Evolutionary conservation across 2,888 invertebrate species (phyloP), one percentile per base, ranked within the genome.

Genomic region (Norana najaformis): DNA sequence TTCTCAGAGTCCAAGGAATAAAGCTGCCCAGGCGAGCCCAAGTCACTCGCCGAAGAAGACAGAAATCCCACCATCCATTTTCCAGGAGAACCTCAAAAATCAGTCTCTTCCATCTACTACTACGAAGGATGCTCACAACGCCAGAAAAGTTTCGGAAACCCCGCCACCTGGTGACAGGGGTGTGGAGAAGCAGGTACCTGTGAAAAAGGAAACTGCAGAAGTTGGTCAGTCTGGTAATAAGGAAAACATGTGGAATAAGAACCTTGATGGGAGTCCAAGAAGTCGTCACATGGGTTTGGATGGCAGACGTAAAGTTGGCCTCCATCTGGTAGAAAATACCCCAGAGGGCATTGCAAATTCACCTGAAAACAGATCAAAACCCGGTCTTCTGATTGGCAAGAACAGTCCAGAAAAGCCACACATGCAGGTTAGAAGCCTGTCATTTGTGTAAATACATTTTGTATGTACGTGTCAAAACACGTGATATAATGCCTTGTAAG

Each of bases 1-100:
- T 85, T 35, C 85, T 35, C 85, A 85, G 85, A 85, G 85, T 85
- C 69, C 69, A 69, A 69, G n/a, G 30, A 69, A 69, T 30, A 69
- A 69, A 69, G n/a, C n/a, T n/a, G n/a, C n/a, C n/a, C n/a, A n/a
- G n/a, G n/a, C n/a, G n/a, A n/a, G n/a, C n/a, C 69, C 69, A 8
- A n/a, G 69, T 69, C 69, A 69, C 11, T 69, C 69, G 13, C 69
- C 69, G 11, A 69, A 30, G 6, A 69, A 69, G 69, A 69, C 69
- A 1, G 69, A 69, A 69, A n/a, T 69, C 8, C n/a, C 69, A 69
- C 69, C 69, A 2, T 69, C 69, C 13, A 13, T 69, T 69, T 69
- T 69, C 69, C 30, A 30, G 69, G n/a, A 69, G 8, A 69, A 69
- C n/a, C 69, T 8, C 8, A 69, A n/a, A n/a, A 30, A 69, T 69